Evolutionary conservation across 2,888 invertebrate species (phyloP), one percentile per base, ranked within the genome.

Genomic region (Polyommatus iphigenia): DNA sequence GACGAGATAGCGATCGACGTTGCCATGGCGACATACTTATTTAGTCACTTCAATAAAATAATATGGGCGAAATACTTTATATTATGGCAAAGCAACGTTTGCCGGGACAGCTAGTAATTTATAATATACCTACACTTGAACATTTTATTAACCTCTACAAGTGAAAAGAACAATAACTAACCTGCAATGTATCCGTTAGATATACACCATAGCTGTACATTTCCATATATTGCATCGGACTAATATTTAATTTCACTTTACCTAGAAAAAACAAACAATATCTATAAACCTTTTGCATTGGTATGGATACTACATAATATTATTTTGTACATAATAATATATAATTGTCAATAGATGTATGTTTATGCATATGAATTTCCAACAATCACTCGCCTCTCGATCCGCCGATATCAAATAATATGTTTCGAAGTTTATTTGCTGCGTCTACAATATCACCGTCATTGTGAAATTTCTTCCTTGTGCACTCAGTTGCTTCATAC

Each of bases 151-250:
- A 41, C 41, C 41, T 54, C 7, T 59, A 59, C n/a, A n/a, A 59
- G 8, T 59, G 0, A 62, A 67, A 62, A 54, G 76, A 57, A 59
- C 32, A 76, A 24, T n/a, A 54, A 79, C 84, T 77, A 79, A 92
- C 92, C 86, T 87, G 90, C 46, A 95, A 84, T 67, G 92, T 89
- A 78, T 90, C 90, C 24, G 95, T 88, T 78, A 95, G 84, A 81
- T 95, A 91, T 1, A 93, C 89, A 3, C 95, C 94, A 78, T 92
- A 90, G 78, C 95, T 95, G 81, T 95, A 95, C 83, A 94, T 90
- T 78, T 94, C 87, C 92, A 95, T 91, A 78, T 92, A 90, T 75
- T 94, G 90, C 79, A 86, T 83, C 71, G 95, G 95, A 78, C 89
- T 85, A 67, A 94, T 88, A 79, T 94, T 88, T 73, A 88, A 85